These are phyloP conservation scores for Pomacea canaliculata DNA, from an alignment of 2,888 invertebrate species.

Conservation along the genomic window DNA sequence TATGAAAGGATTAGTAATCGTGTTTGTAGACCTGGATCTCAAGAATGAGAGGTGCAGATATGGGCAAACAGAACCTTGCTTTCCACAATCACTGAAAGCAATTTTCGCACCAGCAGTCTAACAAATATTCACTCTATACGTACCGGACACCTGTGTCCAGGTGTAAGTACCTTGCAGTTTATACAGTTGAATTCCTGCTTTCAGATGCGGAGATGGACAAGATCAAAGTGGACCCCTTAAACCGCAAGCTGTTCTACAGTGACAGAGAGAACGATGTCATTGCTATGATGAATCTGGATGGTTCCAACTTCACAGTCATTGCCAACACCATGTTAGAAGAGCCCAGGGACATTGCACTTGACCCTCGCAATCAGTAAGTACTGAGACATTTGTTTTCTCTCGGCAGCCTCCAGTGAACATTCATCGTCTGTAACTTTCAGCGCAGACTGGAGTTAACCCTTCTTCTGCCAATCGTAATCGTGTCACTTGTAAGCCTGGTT, in stretches of 20 bases:
- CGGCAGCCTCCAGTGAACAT: no score
- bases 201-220: slow-evolving; percentile 37
- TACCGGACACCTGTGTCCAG: no score
- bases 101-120: background rate
- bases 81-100: no score
- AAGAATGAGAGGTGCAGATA: no score
- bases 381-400: no score
- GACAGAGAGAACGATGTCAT: slow-evolving; percentile 37
- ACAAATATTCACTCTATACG: background rate
- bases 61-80: no score
- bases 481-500: background rate
- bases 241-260: slow-evolving; percentile 35
- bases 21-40: no score
- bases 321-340: slow-evolving; percentile 31
- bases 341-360: slow-evolving; percentile 37
- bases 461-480: no score
- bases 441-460: no score
- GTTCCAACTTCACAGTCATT: slow-evolving; percentile 29
- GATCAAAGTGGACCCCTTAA: slow-evolving; percentile 36
- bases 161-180: no score
- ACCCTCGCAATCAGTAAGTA: slow-evolving; percentile 17
- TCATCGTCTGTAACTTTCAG: no score
- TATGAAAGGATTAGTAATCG: no score
- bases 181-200: background rate
- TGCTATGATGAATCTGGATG: slow-evolving; percentile 35